These are phyloP conservation scores for Ochotona princeps DNA, from an alignment of 2,113 vertebrate genomes.

Conservation along the genomic window DNA sequence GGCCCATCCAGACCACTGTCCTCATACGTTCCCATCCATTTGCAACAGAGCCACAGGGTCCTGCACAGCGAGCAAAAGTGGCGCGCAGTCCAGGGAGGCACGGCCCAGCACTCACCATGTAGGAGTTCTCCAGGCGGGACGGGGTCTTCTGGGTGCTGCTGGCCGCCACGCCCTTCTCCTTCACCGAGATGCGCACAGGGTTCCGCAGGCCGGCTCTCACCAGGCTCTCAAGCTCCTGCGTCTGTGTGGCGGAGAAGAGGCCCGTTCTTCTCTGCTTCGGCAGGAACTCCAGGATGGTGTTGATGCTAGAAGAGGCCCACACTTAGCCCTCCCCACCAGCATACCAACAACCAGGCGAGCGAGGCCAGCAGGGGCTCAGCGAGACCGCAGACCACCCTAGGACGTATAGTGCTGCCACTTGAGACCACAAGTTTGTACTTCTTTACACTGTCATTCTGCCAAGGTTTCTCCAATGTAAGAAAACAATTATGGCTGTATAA, in stretches of 20 bases:
- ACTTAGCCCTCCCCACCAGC: neutral
- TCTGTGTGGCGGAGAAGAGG: slow-evolving; percentile 97
- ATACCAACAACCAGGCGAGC: too few relatives aligned
- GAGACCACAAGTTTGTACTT: neutral
- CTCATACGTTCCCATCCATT: neutral
- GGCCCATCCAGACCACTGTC: neutral
- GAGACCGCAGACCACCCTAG: too few relatives aligned
- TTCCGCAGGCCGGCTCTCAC: slow-evolving; percentile 96
- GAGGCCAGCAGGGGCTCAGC: neutral
- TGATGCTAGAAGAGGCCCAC: slow-evolving; percentile 87
- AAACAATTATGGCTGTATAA: neutral
- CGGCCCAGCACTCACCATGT: slow-evolving; percentile 87
- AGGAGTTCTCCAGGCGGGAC: slow-evolving; percentile 93
- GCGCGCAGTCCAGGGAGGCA: too few relatives aligned
- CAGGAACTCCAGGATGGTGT: slow-evolving; percentile 92
- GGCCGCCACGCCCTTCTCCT: slow-evolving; percentile 94
- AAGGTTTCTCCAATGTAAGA: neutral
- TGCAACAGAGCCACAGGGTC: neutral
- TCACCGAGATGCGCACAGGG: slow-evolving; percentile 94
- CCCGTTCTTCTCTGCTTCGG: slow-evolving; percentile 98
- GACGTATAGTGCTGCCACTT: neutral
- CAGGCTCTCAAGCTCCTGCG: slow-evolving; percentile 97
- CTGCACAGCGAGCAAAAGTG: fast-evolving
- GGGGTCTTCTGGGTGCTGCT: slow-evolving; percentile 93
- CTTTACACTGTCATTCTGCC: neutral